Evolutionary conservation across 2,113 vertebrate genomes (phyloP), one percentile per base, ranked within the genome.

Genomic region (Sinocyclocheilus maitianheensis): DNA sequence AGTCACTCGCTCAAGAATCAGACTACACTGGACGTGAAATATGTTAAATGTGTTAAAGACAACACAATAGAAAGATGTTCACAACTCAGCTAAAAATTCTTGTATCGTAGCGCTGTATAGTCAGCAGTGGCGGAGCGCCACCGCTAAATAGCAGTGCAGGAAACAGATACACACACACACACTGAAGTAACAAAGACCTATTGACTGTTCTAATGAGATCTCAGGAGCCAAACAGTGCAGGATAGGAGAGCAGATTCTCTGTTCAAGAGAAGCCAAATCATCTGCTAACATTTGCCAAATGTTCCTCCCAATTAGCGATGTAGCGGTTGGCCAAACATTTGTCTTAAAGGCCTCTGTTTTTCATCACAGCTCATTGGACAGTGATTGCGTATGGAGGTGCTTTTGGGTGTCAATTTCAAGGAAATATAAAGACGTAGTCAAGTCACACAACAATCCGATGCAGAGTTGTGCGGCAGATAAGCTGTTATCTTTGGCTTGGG

Each of bases 361-460:
- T 78, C 34, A 65, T 87, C 78, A 75, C 10, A 43, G 16, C 46
- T 83, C 85, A 87, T 37, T 67, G 26, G 12, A 71, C 43, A 22
- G 77, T 83, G 26, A 26, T 5, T 74, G 22, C 84, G 85, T 83
- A 65, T 88, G 89, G 90, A 89, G 87, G 78, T 81, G 84, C 62
- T 91, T 91, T 86, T 60, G 75, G 55, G 86, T 71, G 48, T 81
- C 84, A 43, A 83, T 74, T 77, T 43, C 84, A 82, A 89, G 12
- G 67, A 43, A 83, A 62, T n/a, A 37, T 71, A 77, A 62, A 85
- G 46, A 67, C 24, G 43, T 71, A 8, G 65, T 12, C 40, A 48
- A 81, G 51, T 69, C 37, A 22, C 16, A 58, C 24, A 63, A 48
- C 46, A 37, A 74, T 37, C 26, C 16, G 13, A 26, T 60, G 62